Conservation (phyloP, 2,888 invertebrate genomes). For the Gastrophysa polygoni region DNA sequence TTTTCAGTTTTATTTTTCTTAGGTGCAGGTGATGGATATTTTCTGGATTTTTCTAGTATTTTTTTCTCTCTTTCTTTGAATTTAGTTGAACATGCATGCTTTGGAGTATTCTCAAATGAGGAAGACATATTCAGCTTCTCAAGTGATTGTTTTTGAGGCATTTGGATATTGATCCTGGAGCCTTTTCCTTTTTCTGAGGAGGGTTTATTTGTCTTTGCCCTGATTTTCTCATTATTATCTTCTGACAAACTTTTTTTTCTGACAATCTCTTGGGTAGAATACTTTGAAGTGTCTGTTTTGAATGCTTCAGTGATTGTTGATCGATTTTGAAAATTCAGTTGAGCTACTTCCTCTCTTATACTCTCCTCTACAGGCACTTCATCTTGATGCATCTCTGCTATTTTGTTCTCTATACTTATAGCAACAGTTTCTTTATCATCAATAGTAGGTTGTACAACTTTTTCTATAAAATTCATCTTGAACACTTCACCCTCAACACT, state of each 20-base stretch:
- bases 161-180: neutral
- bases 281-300: neutral
- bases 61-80: neutral
- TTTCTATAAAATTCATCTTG: neutral
- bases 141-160: neutral
- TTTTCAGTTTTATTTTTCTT: constrained; percentile 27
- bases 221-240: constrained; percentile 14
- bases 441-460: neutral
- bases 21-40: neutral
- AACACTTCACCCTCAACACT: too few relatives aligned
- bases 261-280: neutral
- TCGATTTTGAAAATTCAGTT: neutral
- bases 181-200: constrained; percentile 5
- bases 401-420: constrained; percentile 22
- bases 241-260: neutral
- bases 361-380: neutral
- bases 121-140: neutral
- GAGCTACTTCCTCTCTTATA: constrained; percentile 16
- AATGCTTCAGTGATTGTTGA: neutral
- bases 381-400: constrained; percentile 28
- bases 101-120: neutral
- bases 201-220: constrained; percentile 21
- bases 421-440: constrained; percentile 4
- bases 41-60: constrained; percentile 21
- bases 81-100: neutral